phyloP scores from a whole-genome alignment of 2,113 vertebrate species.

The Centropus bengalensis region DNA sequence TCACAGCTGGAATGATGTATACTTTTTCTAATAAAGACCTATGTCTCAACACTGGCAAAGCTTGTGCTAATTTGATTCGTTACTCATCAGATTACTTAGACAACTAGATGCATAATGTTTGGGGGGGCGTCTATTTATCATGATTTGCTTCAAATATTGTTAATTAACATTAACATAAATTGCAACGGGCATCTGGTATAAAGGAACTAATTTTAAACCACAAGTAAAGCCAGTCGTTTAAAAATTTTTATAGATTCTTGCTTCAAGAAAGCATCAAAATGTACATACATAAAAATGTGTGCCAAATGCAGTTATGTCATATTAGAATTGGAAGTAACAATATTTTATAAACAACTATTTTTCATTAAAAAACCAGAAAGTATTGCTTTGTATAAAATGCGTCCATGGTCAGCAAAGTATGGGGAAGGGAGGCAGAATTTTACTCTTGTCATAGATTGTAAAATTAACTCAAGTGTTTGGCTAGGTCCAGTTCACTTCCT shows the following conservation, averaged over 20 bases:
- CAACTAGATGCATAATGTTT: slow-evolving; percentile 73
- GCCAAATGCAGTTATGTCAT: neutral
- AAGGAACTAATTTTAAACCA: slow-evolving; percentile 50
- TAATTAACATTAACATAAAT: slow-evolving; percentile 74
- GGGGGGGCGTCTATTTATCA: slow-evolving; percentile 70
- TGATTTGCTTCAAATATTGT: slow-evolving; percentile 74
- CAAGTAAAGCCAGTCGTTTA: neutral
- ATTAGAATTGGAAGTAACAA: neutral
- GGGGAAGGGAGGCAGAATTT: neutral
- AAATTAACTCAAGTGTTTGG: neutral
- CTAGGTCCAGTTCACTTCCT: neutral
- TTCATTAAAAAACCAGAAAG: neutral
- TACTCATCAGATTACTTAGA: slow-evolving; percentile 71
- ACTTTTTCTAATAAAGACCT: slow-evolving; percentile 69
- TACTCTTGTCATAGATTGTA: neutral
- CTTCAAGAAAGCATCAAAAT: neutral
- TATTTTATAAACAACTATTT: neutral
- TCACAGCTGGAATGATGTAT: slow-evolving; percentile 69
- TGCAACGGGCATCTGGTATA: slow-evolving; percentile 54
- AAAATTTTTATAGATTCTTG: neutral
- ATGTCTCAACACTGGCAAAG: slow-evolving; percentile 63
- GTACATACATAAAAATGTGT: neutral
- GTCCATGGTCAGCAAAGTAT: neutral
- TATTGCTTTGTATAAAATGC: neutral
- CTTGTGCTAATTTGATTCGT: slow-evolving; percentile 74